Evolutionary conservation across 2,113 vertebrate species (phyloP).

Genomic region (Collichthys lucidus): DNA sequence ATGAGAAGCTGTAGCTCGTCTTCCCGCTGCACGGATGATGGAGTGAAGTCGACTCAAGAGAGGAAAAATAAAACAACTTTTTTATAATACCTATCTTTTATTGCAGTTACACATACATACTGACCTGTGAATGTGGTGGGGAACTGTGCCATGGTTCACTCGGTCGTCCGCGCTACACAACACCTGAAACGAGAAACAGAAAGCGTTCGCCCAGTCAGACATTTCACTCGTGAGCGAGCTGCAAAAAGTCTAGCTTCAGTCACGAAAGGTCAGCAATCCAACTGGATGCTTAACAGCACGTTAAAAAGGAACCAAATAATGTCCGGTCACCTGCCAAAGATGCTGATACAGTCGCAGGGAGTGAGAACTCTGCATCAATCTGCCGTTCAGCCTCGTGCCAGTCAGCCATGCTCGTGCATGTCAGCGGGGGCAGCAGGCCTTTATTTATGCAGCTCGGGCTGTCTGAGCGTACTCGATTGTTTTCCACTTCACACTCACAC

Average conservation of each 20-base stretch:
- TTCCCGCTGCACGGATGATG: not conserved
- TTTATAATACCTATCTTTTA: not conserved
- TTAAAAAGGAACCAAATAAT: not conserved
- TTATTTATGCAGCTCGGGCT: slow-evolving; percentile 34
- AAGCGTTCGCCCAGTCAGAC: not conserved
- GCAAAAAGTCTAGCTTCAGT: not conserved
- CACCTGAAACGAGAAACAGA: slow-evolving; percentile 75
- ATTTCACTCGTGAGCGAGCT: not conserved
- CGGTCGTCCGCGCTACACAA: slow-evolving; percentile 80
- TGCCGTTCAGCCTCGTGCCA: not conserved
- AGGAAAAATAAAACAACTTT: not conserved
- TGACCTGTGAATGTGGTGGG: slow-evolving; percentile 95
- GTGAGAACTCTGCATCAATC: not conserved
- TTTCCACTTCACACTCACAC: slow-evolving; percentile 32
- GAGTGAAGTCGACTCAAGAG: not conserved
- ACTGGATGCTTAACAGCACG: not conserved
- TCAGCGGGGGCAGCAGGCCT: slow-evolving; percentile 32
- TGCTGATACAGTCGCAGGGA: slow-evolving; percentile 34
- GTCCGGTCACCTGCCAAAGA: slow-evolving; percentile 24
- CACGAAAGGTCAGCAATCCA: not conserved
- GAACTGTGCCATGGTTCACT: slow-evolving; percentile 98
- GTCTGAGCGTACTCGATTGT: slow-evolving; percentile 6
- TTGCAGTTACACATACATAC: slow-evolving; percentile 67
- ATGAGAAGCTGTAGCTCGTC: not conserved
- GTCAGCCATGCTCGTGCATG: slow-evolving; percentile 9